These are phyloP conservation scores for Poeciliopsis paucimaculata DNA, from an alignment of 2,797 vertebrate genomes.

Conservation along the genomic window DNA sequence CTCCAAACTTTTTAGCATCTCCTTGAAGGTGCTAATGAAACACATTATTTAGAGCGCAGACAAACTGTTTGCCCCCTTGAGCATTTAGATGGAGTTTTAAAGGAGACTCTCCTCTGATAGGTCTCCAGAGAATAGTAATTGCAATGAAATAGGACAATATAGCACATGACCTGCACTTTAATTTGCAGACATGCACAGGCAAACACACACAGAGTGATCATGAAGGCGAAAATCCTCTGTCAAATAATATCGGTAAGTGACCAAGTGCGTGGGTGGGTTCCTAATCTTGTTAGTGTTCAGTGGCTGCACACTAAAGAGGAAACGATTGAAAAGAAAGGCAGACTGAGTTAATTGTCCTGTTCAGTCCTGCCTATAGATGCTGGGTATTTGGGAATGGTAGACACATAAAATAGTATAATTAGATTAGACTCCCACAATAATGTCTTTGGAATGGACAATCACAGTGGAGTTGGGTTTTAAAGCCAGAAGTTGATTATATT, in stretches of 20 bases:
- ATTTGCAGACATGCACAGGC: slow-evolving; percentile 28
- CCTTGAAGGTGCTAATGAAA: slow-evolving; percentile 55
- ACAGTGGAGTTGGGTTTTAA: slow-evolving; percentile 6
- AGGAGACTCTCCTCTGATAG: slow-evolving; percentile 34
- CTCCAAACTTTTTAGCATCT: slow-evolving; percentile 5
- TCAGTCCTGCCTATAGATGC: slow-evolving; percentile 12
- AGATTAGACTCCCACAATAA: background rate
- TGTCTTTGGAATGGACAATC: slow-evolving; percentile 2
- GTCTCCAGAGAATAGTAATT: slow-evolving; percentile 66
- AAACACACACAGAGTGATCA: slow-evolving; percentile 16
- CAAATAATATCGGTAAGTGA: slow-evolving; percentile 27
- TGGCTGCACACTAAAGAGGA: slow-evolving; percentile 40
- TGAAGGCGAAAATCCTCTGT: slow-evolving; percentile 32
- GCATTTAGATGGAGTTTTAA: slow-evolving; percentile 24
- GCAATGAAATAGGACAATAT: slow-evolving; percentile 59
- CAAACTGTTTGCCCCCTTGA: slow-evolving; percentile 21
- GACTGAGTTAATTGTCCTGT: slow-evolving; percentile 20
- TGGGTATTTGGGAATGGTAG: slow-evolving; percentile 4
- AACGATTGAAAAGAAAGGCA: slow-evolving; percentile 28
- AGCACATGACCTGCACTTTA: slow-evolving; percentile 40
- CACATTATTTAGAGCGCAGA: slow-evolving; percentile 30
- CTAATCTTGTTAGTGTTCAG: slow-evolving; percentile 65
- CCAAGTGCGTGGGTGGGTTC: slow-evolving; percentile 31
- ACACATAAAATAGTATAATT: slow-evolving; percentile 14
- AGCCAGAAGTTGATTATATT: slow-evolving; percentile 9